Evolutionary conservation across 2,888 invertebrate genomes (phyloP), one percentile per base, ranked within the genome.

Genomic region (Camptogramma bilineatum): DNA sequence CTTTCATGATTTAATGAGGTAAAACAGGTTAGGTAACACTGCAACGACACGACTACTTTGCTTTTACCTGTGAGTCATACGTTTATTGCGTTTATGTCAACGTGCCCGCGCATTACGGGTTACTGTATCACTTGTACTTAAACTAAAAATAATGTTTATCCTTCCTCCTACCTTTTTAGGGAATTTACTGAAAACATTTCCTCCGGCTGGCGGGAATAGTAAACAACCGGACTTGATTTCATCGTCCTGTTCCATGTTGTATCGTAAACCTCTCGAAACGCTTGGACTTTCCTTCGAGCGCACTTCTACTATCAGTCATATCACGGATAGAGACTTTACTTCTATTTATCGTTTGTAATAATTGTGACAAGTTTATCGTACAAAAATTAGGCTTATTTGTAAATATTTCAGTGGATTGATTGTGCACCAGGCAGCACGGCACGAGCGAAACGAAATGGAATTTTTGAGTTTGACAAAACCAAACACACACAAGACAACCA

Each of bases 191-290:
- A 96, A 94, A 78, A 96, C 94, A 76, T 90, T 91, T 70, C 92
- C 92, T 81, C 92, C 92, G 75, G 91, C 92, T 73, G 97, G 96
- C 83, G 97, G 97, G 88, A 97, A 94, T 84, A 96, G 94, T 80
- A 97, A 94, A 93, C 94, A 95, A 84, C 97, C 97, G 84, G 95
- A 95, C 82, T 95, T 94, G 78, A 96, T 94, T 83, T 96, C 95
- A 86, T 95, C 95, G 92, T 96, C 96, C 83, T 94, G 94, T 85
- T 96, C 96, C 96, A 96, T 96, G 73, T 77, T 85, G 69, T 50
- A 58, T 63, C 62, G 70, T 71, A 60, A 71, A 68, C 68, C 71
- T 73, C 71, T 68, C 70, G 72, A 68, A 70, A 58, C 77, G 72
- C 46, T 50, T 52, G 39, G 19, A 47, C 48, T 61, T 57, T 56